Evolutionary conservation across 1,140 invertebrate species (phyloP), one percentile per base, ranked within the genome.

Genomic region (Pantala flavescens): DNA sequence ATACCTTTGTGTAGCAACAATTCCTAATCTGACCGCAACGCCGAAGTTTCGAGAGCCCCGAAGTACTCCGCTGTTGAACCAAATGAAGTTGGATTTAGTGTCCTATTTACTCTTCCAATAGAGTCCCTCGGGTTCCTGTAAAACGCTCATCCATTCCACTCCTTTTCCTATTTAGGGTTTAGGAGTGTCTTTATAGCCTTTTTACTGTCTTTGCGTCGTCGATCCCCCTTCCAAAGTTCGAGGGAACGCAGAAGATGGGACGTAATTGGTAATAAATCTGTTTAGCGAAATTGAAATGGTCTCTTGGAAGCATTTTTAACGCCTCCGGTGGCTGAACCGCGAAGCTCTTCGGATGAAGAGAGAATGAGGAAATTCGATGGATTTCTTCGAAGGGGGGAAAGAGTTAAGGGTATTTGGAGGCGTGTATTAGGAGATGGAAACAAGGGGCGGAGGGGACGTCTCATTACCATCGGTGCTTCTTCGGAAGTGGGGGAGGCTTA

Each of bases 251-350:
- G 49, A 63, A 21, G 49, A 21, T 19, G 49, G 49, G 49, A 12
- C 49, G 49, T 63, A 63, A 63, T 63, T 63, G 49, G 49, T 63
- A 63, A 63, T 63, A 63, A 63, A 63, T 63, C 49, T 63, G 49
- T 63, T 63, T 63, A 63, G 49, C n/a, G 49, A 63, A 63, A 63
- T 63, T 63, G 49, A 63, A 63, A 63, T 63, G 49, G 49, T 63
- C 49, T 63, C 49, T 63, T 63, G 49, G 49, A 63, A 63, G 49
- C 49, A 63, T 63, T 63, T 63, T 63, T 63, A 63, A 63, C 49
- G 49, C 49, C 49, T 63, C 49, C n/a, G 49, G 49, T 63, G 49
- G 49, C 49, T 63, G 49, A 63, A 63, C 49, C 49, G n/a, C 49
- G 49, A 63, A 63, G n/a, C 49, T 63, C 49, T 63, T 12, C 12